Percentiles rank a stretch among this genome's conserved stretches.
phyloP scores from a whole-genome alignment of 2,113 vertebrate genomes.

The Ranitomeya variabilis region DNA sequence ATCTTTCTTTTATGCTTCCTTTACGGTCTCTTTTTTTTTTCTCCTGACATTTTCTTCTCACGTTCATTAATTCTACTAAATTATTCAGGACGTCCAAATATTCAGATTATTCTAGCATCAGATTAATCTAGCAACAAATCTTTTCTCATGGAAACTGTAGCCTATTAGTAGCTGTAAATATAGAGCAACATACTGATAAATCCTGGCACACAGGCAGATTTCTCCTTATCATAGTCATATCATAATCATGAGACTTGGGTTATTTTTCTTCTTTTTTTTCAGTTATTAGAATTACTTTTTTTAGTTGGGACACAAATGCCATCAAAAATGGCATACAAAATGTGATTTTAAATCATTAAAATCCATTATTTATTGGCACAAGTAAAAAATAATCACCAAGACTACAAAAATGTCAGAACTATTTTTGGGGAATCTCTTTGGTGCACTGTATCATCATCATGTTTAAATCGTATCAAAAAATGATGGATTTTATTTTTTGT shows the following conservation, averaged over 20 bases:
- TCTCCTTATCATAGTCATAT: background rate
- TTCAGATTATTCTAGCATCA: constrained; percentile 7
- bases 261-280: background rate
- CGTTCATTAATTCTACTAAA: constrained; percentile 1
- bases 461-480: too few relatives aligned
- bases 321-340: background rate
- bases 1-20: background rate
- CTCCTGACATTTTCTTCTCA: constrained; percentile 2
- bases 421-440: too few relatives aligned
- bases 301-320: background rate
- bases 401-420: too few relatives aligned
- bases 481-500: too few relatives aligned
- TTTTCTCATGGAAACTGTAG: background rate
- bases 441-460: too few relatives aligned
- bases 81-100: constrained; percentile 7
- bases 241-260: background rate
- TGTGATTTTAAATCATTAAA: too few relatives aligned
- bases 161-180: constrained; percentile 4
- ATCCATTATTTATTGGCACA: too few relatives aligned
- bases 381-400: too few relatives aligned
- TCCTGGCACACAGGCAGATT: background rate
- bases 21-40: background rate
- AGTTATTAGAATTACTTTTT: background rate
- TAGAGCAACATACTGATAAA: background rate
- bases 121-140: constrained; percentile 1